These are phyloP conservation scores for Artemia franciscana DNA, from an alignment of 1,140 invertebrate genomes.

Conservation along the genomic window DNA sequence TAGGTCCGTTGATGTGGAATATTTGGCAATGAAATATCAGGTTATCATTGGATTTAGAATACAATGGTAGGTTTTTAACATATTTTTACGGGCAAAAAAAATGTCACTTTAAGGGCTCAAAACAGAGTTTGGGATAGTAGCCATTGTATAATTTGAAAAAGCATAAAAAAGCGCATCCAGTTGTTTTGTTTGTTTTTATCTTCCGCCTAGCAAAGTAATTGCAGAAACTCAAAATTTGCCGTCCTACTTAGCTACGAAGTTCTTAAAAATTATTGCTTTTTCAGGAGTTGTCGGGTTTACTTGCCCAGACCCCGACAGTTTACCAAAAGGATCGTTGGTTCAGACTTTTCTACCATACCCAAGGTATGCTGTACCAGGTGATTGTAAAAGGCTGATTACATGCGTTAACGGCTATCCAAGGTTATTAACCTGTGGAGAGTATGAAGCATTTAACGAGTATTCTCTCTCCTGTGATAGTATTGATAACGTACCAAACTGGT, in stretches of 20 bases:
- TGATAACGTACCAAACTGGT: constrained; percentile 41
- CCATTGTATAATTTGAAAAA: no score
- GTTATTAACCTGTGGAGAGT: constrained; percentile 59
- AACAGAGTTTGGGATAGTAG: no score
- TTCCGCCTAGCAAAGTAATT: no score
- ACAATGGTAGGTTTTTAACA: no score
- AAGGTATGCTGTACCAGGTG: constrained; percentile 24
- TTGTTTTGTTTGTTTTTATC: no score
- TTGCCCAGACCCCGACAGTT: constrained; percentile 46
- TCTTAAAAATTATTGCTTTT: constrained; percentile 8
- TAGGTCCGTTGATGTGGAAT: no score
- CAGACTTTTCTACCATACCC: constrained; percentile 77
- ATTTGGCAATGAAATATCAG: no score
- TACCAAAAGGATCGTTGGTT: constrained; percentile 45
- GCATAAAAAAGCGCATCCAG: no score
- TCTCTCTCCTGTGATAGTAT: constrained; percentile 57
- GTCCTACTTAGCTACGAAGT: not conserved
- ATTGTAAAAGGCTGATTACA: constrained; percentile 41
- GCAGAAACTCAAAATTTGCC: no score
- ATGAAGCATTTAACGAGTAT: constrained; percentile 56
- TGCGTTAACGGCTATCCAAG: constrained; percentile 66
- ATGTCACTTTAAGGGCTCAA: no score
- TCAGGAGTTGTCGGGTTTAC: constrained; percentile 27
- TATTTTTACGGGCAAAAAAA: no score
- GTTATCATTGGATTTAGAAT: no score